Base-by-base conservation (phyloP, 2,797 vertebrate genomes). In the Acropternis orthonyx region DNA sequence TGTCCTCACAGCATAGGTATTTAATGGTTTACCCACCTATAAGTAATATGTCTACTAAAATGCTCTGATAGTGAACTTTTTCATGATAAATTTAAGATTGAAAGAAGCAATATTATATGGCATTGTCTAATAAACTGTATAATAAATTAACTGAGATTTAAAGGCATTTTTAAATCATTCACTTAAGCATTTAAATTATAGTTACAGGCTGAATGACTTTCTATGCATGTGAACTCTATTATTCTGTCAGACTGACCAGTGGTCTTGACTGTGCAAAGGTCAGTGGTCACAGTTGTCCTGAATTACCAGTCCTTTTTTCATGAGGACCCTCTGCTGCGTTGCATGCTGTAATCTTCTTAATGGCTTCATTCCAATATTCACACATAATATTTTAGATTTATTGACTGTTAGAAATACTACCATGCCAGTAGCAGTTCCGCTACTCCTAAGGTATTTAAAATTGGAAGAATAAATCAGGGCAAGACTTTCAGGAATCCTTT, bases 341-440 rank as follows among this genome's bases (percentile, higher is more conserved):
- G 98, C 98, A 97, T 94, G 97, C 98, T 98, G 98, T 99, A 98
- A 98, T 98, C 98, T 98, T 98, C 98, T 98, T 99, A 99, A 99
- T 99, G 98, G 98, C 98, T 98, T 98, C 98, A 97, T 98, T 98
- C 98, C 97, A 98, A 98, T 98, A 98, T 99, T 99, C 99, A 98
- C 99, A 99, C 99, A 98, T 99, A 99, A 99, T 99, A 99, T 99
- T 99, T 99, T 97, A 99, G 98, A 99, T 99, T 99, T 99, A 99
- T 99, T 98, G 99, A 98, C 99, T 99, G 98, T 99, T 98, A 99
- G 98, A 98, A 98, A 99, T 98, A 98, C 98, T 99, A 97, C 98
- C 98, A 98, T 95, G 98, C 98, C 98, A 98, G 98, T 99, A 99
- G 99, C 98, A 97, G 98, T 99, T 99, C 98, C 98, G 98, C 98